Evolutionary conservation across 2,797 vertebrate genomes (phyloP).

Genomic region (Lacerta agilis): DNA sequence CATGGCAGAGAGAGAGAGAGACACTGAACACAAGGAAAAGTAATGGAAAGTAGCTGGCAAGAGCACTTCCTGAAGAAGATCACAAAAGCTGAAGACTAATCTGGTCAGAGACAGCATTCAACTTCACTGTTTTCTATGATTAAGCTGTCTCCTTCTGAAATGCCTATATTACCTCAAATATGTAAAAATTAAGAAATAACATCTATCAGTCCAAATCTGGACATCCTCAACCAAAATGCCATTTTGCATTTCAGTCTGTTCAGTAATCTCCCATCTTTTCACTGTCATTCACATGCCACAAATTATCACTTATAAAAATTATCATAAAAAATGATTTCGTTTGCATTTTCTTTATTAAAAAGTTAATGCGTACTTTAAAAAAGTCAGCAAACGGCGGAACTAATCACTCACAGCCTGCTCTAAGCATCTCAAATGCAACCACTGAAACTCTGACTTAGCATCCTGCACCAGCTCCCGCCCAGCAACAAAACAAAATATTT

Average conservation of each 20-base stretch:
- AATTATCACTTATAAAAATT: slow-evolving; percentile 36
- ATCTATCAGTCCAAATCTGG: not conserved
- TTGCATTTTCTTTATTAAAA: slow-evolving; percentile 5
- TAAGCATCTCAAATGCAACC: slow-evolving; percentile 55
- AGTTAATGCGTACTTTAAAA: not conserved
- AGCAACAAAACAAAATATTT: slow-evolving; percentile 76
- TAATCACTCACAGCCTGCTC: slow-evolving; percentile 34
- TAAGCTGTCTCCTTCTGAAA: slow-evolving; percentile 36
- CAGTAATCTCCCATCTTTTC: not conserved
- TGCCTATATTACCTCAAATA: slow-evolving; percentile 22
- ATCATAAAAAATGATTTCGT: slow-evolving; percentile 28
- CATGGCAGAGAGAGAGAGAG: not conserved
- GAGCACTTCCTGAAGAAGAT: not conserved
- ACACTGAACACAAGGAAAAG: not conserved
- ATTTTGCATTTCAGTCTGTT: not conserved
- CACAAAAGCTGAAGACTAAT: slow-evolving; percentile 13
- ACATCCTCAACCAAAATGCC: not conserved
- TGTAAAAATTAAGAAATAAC: not conserved
- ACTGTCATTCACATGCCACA: slow-evolving; percentile 30
- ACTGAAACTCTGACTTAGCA: slow-evolving; percentile 56
- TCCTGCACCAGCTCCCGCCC: slow-evolving; percentile 66
- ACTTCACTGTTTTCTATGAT: not conserved
- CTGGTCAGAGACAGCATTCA: not conserved
- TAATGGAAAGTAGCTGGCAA: not conserved
- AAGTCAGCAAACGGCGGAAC: slow-evolving; percentile 33